A percentile compares a stretch with the other conserved stretches of the same genome.
These are phyloP conservation scores for Candidula unifasciata DNA, from an alignment of 2,888 invertebrate genomes.

Conservation along the genomic window DNA sequence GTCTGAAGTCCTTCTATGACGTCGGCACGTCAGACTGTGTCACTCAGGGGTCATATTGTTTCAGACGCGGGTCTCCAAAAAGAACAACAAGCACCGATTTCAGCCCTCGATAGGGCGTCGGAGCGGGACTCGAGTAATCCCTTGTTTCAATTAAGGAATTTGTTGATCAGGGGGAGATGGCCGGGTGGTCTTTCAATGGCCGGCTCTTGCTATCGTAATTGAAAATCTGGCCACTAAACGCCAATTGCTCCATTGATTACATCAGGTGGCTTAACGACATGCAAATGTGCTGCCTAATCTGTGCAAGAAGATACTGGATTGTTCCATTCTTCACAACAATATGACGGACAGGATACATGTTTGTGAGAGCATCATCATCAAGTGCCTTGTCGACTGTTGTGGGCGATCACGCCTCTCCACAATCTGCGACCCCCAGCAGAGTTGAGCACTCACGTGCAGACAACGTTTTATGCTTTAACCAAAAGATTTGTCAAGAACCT, in stretches of 20 bases:
- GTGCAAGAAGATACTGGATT: not conserved
- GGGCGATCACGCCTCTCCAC: no score
- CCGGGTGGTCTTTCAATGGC: constrained; percentile 36
- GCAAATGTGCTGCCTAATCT: constrained; percentile 35
- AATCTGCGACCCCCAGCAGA: no score
- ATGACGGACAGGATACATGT: no score
- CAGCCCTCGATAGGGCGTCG: constrained; percentile 30
- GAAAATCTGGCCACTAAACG: constrained; percentile 55
- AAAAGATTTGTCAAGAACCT: no score
- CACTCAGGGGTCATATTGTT: constrained; percentile 49
- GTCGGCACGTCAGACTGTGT: constrained; percentile 44
- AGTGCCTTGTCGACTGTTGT: no score
- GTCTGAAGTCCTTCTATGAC: constrained; percentile 10
- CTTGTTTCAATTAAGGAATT: constrained; percentile 57
- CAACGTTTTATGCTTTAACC: no score
- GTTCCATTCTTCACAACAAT: not conserved
- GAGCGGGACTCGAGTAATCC: constrained; percentile 26
- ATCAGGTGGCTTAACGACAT: constrained; percentile 46
- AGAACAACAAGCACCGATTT: constrained; percentile 34
- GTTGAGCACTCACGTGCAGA: no score
- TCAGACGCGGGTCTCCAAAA: constrained; percentile 16
- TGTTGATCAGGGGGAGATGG: constrained; percentile 51
- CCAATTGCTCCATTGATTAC: constrained; percentile 54
- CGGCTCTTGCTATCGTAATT: constrained; percentile 52
- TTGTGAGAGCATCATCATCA: no score